Evolutionary conservation across 1,140 invertebrate species (phyloP), one percentile per base, ranked within the genome.

Genomic region (Pogonus chalceus): DNA sequence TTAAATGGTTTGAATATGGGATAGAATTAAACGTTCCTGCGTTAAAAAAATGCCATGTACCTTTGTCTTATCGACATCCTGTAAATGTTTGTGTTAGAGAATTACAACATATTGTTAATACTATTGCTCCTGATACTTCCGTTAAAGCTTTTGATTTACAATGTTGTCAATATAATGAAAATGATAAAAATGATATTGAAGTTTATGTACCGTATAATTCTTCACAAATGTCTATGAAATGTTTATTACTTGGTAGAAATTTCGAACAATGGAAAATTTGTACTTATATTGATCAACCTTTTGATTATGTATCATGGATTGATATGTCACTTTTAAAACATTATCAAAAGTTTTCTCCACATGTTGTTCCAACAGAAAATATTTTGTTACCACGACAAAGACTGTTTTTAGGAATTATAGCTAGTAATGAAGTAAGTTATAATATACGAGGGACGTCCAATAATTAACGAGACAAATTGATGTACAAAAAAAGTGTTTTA

Each of bases 381-480:
- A 69, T 57, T 31, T 83, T 83, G 65, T 75, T 86, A 53, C 85
- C 85, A 0, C 69, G 87, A 35, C 84, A 88, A 67, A 76, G 79
- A 54, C 69, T 88, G 20, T 64, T 88, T 16, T 62, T 86, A 35
- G 75, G 83, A 14, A 70, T 72, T 55, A 61, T 86, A 12, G 68
- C 75, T 52, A 79, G 76, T 60, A 72, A 81, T 64, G 69, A 79
- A 65, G 82, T 87, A 69, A 66, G 70, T 72, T 47, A 16, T 50
- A 35, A 51, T 54, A 23, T 54, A n/a, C n/a, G n/a, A n/a, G n/a
- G n/a, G n/a, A n/a, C n/a, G n/a, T n/a, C n/a, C n/a, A n/a, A n/a
- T n/a, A n/a, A n/a, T n/a, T n/a, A n/a, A n/a, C n/a, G n/a, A n/a
- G n/a, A n/a, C n/a, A n/a, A n/a, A n/a, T n/a, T n/a, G n/a, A n/a